phyloP scores from a whole-genome alignment of 2,888 invertebrate genomes.

The Chalcis sispes region DNA sequence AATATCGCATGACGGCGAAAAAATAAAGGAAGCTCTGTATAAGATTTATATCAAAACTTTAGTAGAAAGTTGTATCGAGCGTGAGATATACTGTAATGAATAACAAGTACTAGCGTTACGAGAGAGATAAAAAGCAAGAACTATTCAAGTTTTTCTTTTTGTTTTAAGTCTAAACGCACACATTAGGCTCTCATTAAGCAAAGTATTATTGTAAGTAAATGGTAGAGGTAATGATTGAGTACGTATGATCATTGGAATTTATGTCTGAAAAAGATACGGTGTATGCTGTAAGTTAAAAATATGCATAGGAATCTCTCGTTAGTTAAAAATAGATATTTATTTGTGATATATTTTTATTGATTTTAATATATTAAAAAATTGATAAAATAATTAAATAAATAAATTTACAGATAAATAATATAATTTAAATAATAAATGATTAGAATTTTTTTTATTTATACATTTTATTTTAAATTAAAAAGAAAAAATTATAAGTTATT shows the following conservation, averaged over 20 bases:
- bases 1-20: conserved; percentile 45
- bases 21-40: conserved; percentile 47
- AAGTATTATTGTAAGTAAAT: conserved; percentile 49
- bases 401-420: too few relatives aligned
- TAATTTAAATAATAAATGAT: too few relatives aligned
- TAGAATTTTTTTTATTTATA: too few relatives aligned
- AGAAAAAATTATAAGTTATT: too few relatives aligned
- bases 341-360: neutral
- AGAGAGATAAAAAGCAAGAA: conserved; percentile 41
- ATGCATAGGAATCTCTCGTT: conserved; percentile 56
- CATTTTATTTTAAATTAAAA: too few relatives aligned
- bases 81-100: conserved; percentile 45
- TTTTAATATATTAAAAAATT: conserved; percentile 6
- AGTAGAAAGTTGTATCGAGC: conserved; percentile 50
- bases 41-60: conserved; percentile 57
- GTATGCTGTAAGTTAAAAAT: conserved; percentile 33
- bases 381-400: too few relatives aligned
- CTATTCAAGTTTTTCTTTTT: conserved; percentile 31
- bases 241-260: conserved; percentile 45
- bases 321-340: conserved; percentile 64
- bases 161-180: conserved; percentile 52
- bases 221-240: conserved; percentile 38
- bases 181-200: conserved; percentile 43
- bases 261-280: conserved; percentile 18
- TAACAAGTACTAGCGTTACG: conserved; percentile 53